These are phyloP conservation scores for Dendroctonus valens DNA, from an alignment of 1,140 invertebrate genomes.

Conservation along the genomic window DNA sequence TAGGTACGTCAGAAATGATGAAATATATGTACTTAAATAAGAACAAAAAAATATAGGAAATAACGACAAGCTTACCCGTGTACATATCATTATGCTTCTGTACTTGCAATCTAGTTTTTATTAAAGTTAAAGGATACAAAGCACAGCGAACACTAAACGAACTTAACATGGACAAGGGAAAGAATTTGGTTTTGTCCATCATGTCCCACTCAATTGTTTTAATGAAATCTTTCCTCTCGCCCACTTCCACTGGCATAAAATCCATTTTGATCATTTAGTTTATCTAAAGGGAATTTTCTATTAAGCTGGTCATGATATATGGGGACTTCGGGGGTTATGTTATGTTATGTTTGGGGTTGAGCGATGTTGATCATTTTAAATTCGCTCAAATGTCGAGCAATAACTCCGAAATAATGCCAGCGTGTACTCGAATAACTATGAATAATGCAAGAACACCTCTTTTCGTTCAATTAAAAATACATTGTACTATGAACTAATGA, in stretches of 20 bases:
- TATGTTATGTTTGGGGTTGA: slow-evolving; percentile 1
- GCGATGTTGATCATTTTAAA: slow-evolving; percentile 24
- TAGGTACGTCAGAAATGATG: no score
- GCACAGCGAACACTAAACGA: slow-evolving; percentile 85
- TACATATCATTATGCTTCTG: slow-evolving; percentile 83
- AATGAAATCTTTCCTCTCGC: slow-evolving; percentile 54
- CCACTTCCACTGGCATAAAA: slow-evolving; percentile 27
- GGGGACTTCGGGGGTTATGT: slow-evolving; percentile 14
- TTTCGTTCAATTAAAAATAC: slow-evolving; percentile 11
- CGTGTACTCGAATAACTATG: background rate
- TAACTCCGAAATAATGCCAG: background rate
- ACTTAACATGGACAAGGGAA: slow-evolving; percentile 84
- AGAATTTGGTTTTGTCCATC: slow-evolving; percentile 96
- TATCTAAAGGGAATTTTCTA: background rate
- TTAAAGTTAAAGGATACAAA: slow-evolving; percentile 93
- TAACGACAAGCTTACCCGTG: slow-evolving; percentile 57
- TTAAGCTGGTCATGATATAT: background rate
- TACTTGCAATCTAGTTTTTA: slow-evolving; percentile 94
- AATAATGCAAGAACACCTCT: slow-evolving; percentile 3
- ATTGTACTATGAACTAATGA: slow-evolving; percentile 20
- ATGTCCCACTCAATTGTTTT: slow-evolving; percentile 97
- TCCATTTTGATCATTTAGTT: slow-evolving; percentile 22
- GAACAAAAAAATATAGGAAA: background rate
- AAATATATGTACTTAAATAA: no score
- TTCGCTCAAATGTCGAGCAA: slow-evolving; percentile 2